Base-by-base conservation (phyloP, 2,113 vertebrate species). In the Rhegmatorhina hoffmannsi region DNA sequence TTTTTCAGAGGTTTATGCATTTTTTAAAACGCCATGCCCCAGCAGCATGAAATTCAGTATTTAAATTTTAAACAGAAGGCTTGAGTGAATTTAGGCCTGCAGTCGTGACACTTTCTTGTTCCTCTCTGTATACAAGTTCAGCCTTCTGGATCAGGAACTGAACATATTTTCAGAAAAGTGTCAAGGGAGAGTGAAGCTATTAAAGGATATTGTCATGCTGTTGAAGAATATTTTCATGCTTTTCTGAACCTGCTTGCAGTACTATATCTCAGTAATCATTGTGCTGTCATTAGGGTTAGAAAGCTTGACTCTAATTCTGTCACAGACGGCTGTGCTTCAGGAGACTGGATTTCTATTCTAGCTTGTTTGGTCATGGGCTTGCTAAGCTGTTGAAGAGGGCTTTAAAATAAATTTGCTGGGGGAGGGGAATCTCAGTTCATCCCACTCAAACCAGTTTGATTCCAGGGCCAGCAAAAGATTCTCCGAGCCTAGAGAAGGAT, bases 41-140 rank as follows among this genome's bases (percentile, higher is more conserved):
- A 79, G 59, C 17, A 91, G 67, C 43, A 91, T 55, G 70, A 90
- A 91, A 88, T 58, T 74, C 47, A 36, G 23, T 85, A 47, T 91
- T 95, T 87, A 96, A 95, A 89, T 81, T 91, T 95, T 96, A 92
- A 97, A 89, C 63, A 87, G 49, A 73, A 73, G 25, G 26, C 60
- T 79, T 78, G 23, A 92, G 58, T 89, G 74, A 94, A 62, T 63
- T 75, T 70, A 81, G 53, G 11, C 25, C 36, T 64, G 43, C 24
- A 80, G 1, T 46, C 49, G 50, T 85, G 75, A 36, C 31, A 21
- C 31, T 79, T 86, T 28, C 59, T 67, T 77, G 7, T 44, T 89
- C 38, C 17, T 75, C 13, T 58, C 44, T 20, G 13, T 38, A 25
- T 59, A 12, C 23, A 59, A 69, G 17, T 47, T 70, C 60, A 68